Percentiles rank a stretch among this genome's conserved stretches.
These are phyloP conservation scores for Poeciliopsis occidentalis DNA, from an alignment of 2,113 vertebrate species.

Conservation along the genomic window DNA sequence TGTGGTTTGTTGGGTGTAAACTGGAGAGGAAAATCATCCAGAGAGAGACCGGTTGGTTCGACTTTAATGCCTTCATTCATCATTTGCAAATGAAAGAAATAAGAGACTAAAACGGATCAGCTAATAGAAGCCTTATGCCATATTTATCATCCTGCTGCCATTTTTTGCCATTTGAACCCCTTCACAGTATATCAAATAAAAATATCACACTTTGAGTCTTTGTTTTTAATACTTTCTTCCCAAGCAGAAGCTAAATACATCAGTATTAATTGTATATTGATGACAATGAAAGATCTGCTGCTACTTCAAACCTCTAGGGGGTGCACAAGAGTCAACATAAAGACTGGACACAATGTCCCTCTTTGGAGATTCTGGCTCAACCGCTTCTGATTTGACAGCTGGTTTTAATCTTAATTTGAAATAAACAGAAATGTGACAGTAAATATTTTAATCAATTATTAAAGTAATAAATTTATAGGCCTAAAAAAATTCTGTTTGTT, in stretches of 20 bases:
- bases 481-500: too few species aligned
- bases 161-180: slow-evolving; percentile 44
- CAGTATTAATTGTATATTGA: background rate
- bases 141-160: slow-evolving; percentile 49
- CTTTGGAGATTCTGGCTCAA: background rate
- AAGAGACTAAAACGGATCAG: slow-evolving; percentile 6
- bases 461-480: too few species aligned
- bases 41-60: slow-evolving; percentile 25
- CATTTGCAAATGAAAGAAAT: slow-evolving; percentile 37
- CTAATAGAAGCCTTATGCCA: slow-evolving; percentile 39
- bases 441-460: too few species aligned
- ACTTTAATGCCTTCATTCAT: slow-evolving; percentile 33
- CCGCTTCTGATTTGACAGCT: background rate
- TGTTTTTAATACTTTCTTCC: background rate
- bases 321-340: background rate
- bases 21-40: background rate
- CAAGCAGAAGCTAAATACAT: background rate
- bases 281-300: background rate
- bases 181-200: slow-evolving; percentile 66
- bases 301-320: slow-evolving; percentile 7
- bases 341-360: background rate
- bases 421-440: too few species aligned
- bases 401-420: background rate
- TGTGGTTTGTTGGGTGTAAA: background rate
- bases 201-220: slow-evolving; percentile 54